Percentiles rank a stretch among this genome's conserved stretches.
Conservation (phyloP, 2,113 vertebrate genomes). For the Patagioenas fasciata region DNA sequence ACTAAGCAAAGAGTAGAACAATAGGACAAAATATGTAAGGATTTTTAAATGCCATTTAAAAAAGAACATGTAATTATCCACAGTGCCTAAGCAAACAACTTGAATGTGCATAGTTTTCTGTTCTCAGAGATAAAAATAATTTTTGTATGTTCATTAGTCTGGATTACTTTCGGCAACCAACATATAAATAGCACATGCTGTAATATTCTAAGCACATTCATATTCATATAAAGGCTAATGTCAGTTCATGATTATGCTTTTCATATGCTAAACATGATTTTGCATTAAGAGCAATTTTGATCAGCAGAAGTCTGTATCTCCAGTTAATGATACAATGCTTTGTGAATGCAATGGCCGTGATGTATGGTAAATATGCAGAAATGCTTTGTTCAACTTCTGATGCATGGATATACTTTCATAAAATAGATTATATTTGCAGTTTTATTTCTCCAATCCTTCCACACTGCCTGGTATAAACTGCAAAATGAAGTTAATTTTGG, state of each 20-base stretch:
- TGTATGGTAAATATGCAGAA: neutral
- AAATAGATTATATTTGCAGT: neutral
- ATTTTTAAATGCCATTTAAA: neutral
- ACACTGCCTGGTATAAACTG: neutral
- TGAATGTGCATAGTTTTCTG: neutral
- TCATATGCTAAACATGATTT: constrained; percentile 26
- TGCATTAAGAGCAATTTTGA: constrained; percentile 10
- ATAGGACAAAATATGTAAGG: neutral
- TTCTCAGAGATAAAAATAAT: constrained; percentile 23
- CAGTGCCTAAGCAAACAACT: neutral
- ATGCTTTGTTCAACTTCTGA: neutral
- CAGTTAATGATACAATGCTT: neutral
- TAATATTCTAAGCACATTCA: constrained; percentile 35
- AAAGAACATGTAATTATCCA: neutral
- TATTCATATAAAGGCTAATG: constrained; percentile 37
- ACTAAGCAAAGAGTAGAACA: neutral
- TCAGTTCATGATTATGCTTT: constrained; percentile 32
- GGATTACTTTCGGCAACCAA: constrained; percentile 29
- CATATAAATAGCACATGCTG: constrained; percentile 1
- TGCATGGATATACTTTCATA: neutral
- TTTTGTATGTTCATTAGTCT: constrained; percentile 11
- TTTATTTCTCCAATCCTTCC: neutral
- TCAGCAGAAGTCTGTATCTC: constrained; percentile 4
- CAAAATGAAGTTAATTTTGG: neutral
- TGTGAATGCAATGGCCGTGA: accelerated